These are phyloP conservation scores for Tangara arthus DNA, from an alignment of 2,797 vertebrate genomes.

Conservation along the genomic window DNA sequence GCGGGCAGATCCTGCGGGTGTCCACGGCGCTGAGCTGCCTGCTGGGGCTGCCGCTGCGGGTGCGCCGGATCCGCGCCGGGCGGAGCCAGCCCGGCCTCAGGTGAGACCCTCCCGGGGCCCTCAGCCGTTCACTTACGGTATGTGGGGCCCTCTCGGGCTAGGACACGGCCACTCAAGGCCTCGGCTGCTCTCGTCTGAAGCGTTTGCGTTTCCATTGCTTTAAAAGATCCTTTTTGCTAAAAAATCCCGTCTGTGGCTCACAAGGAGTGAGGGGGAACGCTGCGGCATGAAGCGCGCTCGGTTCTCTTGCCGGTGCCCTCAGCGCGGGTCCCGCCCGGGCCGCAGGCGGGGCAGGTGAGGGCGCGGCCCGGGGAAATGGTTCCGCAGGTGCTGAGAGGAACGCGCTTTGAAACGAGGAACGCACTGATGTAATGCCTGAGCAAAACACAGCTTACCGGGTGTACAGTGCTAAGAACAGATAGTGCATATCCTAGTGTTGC, in stretches of 20 bases:
- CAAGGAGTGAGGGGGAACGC: neutral
- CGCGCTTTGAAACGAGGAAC: accelerated
- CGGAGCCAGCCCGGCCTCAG: conserved; percentile 92
- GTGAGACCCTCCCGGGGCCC: conserved; percentile 61
- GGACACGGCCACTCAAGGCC: neutral
- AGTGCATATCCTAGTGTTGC: neutral
- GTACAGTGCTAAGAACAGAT: accelerated
- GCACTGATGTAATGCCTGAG: neutral
- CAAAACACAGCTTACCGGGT: accelerated
- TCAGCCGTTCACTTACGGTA: neutral
- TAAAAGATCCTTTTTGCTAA: neutral
- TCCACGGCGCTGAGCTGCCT: conserved; percentile 90
- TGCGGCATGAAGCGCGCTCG: accelerated
- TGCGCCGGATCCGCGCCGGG: conserved; percentile 90
- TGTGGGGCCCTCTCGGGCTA: neutral
- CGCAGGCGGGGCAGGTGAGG: neutral
- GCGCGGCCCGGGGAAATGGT: neutral
- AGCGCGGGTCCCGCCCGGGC: neutral
- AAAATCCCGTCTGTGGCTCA: neutral
- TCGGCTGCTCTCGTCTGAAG: neutral
- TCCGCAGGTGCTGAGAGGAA: accelerated
- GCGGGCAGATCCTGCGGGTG: conserved; percentile 91
- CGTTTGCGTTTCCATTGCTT: accelerated
- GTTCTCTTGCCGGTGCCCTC: neutral
- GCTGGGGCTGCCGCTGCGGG: conserved; percentile 80